A percentile compares a stretch with the other conserved stretches of the same genome.
Evolutionary conservation across 2,797 vertebrate species (phyloP).

Genomic region (Helicolenus hilgendorfi): DNA sequence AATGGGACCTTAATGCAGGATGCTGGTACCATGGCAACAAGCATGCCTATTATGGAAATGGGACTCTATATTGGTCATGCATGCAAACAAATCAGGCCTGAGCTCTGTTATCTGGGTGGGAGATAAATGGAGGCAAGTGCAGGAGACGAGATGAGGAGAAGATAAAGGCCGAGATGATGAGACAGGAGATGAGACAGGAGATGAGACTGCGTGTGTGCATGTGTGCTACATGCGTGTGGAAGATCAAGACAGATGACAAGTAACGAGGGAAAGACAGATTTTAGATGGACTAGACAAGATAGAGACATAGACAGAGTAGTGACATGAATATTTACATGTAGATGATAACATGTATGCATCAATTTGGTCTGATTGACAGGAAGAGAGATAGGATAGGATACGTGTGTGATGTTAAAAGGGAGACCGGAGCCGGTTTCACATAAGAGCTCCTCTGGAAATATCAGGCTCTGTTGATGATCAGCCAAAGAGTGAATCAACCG

Average conservation of each 20-base stretch:
- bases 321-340: background rate
- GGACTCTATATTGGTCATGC: slow-evolving; percentile 17
- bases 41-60: slow-evolving; percentile 65
- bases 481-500: slow-evolving; percentile 46
- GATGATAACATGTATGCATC: background rate
- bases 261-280: background rate
- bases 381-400: background rate
- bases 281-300: background rate
- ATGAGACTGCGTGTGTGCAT: background rate
- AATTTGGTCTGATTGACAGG: background rate
- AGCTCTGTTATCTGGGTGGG: slow-evolving; percentile 23
- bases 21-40: slow-evolving; percentile 74
- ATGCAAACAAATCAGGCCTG: slow-evolving; percentile 59
- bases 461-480: slow-evolving; percentile 28
- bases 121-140: slow-evolving; percentile 17
- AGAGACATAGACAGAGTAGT: background rate
- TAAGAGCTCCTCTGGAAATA: slow-evolving; percentile 17
- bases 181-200: slow-evolving; percentile 26
- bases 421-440: background rate
- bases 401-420: background rate
- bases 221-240: background rate
- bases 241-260: background rate
- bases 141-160: slow-evolving; percentile 17
- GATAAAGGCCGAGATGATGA: slow-evolving; percentile 47
- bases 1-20: slow-evolving; percentile 44